These are phyloP conservation scores for Atractosteus spatula DNA, from an alignment of 2,113 vertebrate genomes.

Conservation along the genomic window DNA sequence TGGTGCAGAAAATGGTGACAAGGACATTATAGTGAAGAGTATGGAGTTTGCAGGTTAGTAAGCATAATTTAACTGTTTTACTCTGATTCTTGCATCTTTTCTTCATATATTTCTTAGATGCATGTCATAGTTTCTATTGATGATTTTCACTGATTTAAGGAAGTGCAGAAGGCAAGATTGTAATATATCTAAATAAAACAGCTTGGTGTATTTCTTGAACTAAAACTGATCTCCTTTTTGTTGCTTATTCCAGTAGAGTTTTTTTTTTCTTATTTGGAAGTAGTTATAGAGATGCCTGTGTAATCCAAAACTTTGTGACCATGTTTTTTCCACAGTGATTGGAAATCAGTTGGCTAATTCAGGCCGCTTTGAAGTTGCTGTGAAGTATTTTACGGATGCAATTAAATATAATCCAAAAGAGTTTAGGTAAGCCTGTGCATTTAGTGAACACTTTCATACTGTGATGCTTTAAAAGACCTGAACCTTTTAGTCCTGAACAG, in stretches of 20 bases:
- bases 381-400: slow-evolving; percentile 70
- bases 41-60: slow-evolving; percentile 56
- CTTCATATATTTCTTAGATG: neutral
- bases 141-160: no score
- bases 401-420: slow-evolving; percentile 76
- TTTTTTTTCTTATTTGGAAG: neutral
- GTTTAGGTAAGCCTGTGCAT: slow-evolving; percentile 59
- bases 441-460: no score
- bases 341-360: slow-evolving; percentile 63
- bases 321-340: slow-evolving; percentile 40
- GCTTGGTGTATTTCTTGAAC: no score
- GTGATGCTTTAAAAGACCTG: no score
- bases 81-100: neutral
- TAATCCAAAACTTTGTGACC: neutral
- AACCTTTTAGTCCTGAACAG: no score
- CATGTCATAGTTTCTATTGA: neutral
- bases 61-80: neutral
- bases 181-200: no score
- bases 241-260: neutral
- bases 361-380: slow-evolving; percentile 56
- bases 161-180: no score
- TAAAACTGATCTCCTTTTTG: no score
- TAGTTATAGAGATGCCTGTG: neutral
- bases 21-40: slow-evolving; percentile 48
- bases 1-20: slow-evolving; percentile 7